These are phyloP conservation scores for Dunckerocampus dactyliophorus DNA, from an alignment of 2,113 vertebrate species.

Conservation along the genomic window DNA sequence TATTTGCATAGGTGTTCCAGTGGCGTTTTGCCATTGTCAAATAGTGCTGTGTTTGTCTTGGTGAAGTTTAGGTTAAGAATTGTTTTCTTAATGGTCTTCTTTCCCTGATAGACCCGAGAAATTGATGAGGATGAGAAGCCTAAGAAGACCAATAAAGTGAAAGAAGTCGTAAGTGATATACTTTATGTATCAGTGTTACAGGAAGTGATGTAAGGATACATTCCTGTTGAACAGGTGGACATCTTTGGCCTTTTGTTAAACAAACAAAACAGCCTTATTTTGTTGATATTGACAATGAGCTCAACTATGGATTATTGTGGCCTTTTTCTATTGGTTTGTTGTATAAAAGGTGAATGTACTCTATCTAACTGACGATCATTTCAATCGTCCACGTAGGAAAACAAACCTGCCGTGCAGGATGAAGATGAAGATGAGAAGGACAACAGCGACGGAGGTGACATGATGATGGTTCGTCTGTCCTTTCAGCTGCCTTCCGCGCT, in stretches of 20 bases:
- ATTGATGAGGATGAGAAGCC: constrained; percentile 24
- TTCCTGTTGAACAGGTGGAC: no score
- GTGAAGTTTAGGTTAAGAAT: no score
- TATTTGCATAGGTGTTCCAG: neutral
- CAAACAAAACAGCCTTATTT: no score
- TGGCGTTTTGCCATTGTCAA: neutral
- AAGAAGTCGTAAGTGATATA: constrained; percentile 33
- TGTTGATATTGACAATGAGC: no score
- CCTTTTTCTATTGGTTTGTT: no score
- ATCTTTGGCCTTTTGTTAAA: no score
- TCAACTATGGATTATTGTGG: no score
- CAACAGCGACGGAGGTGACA: constrained; percentile 59
- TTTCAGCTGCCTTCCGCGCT: neutral
- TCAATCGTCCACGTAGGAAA: constrained; percentile 37
- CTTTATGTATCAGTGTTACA: neutral
- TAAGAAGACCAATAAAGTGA: constrained; percentile 55
- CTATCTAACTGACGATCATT: no score
- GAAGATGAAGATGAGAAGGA: constrained; percentile 59
- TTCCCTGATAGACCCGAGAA: neutral
- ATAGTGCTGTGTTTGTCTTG: neutral
- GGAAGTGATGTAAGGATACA: no score
- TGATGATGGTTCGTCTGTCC: constrained; percentile 60
- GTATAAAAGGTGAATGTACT: no score
- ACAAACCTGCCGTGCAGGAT: constrained; percentile 38
- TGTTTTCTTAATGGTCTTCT: neutral